Conservation (phyloP, 2,888 invertebrate genomes). For the Synanthedon formicaeformis region DNA sequence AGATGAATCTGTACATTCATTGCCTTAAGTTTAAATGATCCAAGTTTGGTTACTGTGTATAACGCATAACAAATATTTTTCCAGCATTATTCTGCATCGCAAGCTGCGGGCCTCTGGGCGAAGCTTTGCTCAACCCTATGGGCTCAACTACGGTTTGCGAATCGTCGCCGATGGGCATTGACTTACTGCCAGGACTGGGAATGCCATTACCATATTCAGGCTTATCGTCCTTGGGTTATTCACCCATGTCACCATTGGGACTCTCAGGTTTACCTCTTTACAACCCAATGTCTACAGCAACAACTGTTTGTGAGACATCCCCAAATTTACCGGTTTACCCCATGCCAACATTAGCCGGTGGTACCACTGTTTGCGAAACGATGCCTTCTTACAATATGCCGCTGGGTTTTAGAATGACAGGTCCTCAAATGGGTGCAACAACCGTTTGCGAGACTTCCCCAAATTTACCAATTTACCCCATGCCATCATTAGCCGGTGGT, state of each 20-base stretch:
- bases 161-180: constrained; percentile 10
- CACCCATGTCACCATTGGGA: constrained; percentile 12
- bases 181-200: constrained; percentile 2
- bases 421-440: constrained; percentile 1
- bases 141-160: constrained; percentile 24
- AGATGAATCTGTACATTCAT: too few relatives aligned
- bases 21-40: too few relatives aligned
- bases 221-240: constrained; percentile 7
- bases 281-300: neutral
- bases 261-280: constrained; percentile 4
- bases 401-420: neutral
- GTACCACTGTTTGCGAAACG: constrained; percentile 10
- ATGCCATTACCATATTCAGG: neutral
- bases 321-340: constrained; percentile 3
- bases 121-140: constrained; percentile 4
- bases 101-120: constrained; percentile 25
- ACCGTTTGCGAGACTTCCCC: constrained; percentile 12
- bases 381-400: constrained; percentile 1
- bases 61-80: constrained; percentile 4
- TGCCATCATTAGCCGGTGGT: neutral
- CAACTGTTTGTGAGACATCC: constrained; percentile 6
- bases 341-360: neutral
- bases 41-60: too few relatives aligned
- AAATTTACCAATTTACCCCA: constrained; percentile 2
- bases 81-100: constrained; percentile 31